These are phyloP conservation scores for Agrotis segetum DNA, from an alignment of 2,888 invertebrate genomes.

Conservation along the genomic window DNA sequence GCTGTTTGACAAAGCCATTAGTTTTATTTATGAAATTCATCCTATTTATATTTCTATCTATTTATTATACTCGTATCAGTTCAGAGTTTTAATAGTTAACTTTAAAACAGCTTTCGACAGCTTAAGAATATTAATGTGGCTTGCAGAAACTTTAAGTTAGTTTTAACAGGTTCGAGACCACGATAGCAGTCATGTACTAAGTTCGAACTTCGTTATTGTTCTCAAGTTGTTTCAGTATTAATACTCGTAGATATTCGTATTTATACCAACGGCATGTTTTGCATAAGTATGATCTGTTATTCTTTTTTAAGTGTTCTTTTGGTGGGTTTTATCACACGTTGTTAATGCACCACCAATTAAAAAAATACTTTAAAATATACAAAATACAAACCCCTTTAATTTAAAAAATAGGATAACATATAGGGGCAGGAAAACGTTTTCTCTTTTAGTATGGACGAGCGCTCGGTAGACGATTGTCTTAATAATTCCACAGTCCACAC, in stretches of 20 bases:
- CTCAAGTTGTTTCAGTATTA: slow-evolving; percentile 18
- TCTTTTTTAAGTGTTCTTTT: no score
- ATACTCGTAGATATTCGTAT: neutral
- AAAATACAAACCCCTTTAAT: no score
- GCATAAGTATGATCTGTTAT: neutral
- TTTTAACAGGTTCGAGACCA: slow-evolving; percentile 10
- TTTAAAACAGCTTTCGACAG: neutral
- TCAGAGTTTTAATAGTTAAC: neutral
- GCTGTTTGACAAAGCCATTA: no score
- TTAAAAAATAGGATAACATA: no score
- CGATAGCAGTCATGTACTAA: slow-evolving; percentile 5
- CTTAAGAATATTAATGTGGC: neutral
- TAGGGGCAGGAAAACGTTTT: no score
- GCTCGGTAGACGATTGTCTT: no score
- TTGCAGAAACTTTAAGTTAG: slow-evolving; percentile 1
- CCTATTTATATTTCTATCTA: neutral
- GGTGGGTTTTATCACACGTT: no score
- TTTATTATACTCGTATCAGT: neutral
- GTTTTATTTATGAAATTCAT: neutral
- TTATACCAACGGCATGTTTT: slow-evolving; percentile 18
- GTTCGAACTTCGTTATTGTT: slow-evolving; percentile 37
- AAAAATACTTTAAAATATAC: no score
- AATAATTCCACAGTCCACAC: no score
- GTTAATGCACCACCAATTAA: no score
- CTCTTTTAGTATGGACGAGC: no score